These are phyloP conservation scores for Drosophila nebulosa DNA, from an alignment of 1,140 invertebrate species.

Conservation along the genomic window DNA sequence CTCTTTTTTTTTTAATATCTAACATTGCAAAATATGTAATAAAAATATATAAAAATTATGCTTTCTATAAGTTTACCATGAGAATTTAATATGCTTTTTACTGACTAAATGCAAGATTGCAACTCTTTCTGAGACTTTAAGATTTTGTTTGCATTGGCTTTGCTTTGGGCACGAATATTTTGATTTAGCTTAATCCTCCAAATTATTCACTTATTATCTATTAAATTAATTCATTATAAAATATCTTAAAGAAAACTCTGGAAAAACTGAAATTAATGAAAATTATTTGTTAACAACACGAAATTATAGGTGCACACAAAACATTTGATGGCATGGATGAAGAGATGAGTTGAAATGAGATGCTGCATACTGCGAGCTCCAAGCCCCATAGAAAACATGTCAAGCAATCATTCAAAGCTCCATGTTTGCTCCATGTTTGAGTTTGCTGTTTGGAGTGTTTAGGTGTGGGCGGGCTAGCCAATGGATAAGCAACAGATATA, in stretches of 20 bases:
- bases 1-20: too few relatives aligned
- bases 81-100: too few relatives aligned
- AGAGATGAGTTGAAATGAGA: constrained; percentile 23
- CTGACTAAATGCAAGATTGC: too few relatives aligned
- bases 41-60: too few relatives aligned
- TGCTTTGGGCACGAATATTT: not conserved
- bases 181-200: not conserved
- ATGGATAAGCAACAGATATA: constrained; percentile 30
- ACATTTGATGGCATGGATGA: constrained; percentile 23
- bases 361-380: constrained; percentile 14
- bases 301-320: not conserved
- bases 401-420: constrained; percentile 50
- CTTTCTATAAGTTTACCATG: too few relatives aligned
- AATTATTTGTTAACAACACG: constrained; percentile 51
- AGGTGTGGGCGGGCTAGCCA: constrained; percentile 45
- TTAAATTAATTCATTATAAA: constrained; percentile 64
- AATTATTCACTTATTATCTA: constrained; percentile 25
- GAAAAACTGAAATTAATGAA: constrained; percentile 32
- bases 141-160: too few relatives aligned
- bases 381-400: constrained; percentile 33
- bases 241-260: not conserved
- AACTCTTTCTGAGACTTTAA: too few relatives aligned
- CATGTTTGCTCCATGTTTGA: constrained; percentile 32
- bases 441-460: constrained; percentile 7
- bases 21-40: too few relatives aligned